phyloP scores from a whole-genome alignment of 2,113 vertebrate genomes.

The Callaeas wilsoni region DNA sequence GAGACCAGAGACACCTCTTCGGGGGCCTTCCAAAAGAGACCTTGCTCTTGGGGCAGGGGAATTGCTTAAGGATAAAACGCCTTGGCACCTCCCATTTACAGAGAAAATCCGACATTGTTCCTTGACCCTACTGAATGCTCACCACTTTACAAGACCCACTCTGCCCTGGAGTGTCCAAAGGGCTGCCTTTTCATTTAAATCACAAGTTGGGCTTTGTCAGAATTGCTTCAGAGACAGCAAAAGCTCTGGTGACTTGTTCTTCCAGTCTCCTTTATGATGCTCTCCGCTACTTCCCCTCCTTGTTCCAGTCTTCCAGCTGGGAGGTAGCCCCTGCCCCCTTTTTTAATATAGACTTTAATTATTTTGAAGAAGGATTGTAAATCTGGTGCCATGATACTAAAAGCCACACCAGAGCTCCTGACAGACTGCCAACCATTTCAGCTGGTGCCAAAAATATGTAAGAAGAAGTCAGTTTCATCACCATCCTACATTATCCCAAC shows the following conservation, averaged over 20 bases:
- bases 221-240: background rate
- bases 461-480: constrained; percentile 36
- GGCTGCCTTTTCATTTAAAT: background rate
- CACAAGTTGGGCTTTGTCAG: background rate
- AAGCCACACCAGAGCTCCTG: constrained; percentile 21
- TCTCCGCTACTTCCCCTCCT: background rate
- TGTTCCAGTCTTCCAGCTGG: constrained; percentile 35
- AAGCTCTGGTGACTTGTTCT: background rate
- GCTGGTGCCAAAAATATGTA: constrained; percentile 11
- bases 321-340: constrained; percentile 19
- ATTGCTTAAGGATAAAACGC: background rate
- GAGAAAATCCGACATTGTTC: background rate
- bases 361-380: constrained; percentile 48
- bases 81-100: background rate
- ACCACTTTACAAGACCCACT: background rate
- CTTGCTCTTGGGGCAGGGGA: background rate
- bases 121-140: background rate
- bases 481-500: constrained; percentile 15
- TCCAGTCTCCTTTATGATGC: background rate
- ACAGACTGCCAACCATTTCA: constrained; percentile 4
- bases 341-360: constrained; percentile 53
- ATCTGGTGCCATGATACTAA: constrained; percentile 41
- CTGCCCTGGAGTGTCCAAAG: background rate
- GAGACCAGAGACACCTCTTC: background rate
- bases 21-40: background rate